Conservation (phyloP, 2,113 vertebrate species). For the Pterocles orientalis region DNA sequence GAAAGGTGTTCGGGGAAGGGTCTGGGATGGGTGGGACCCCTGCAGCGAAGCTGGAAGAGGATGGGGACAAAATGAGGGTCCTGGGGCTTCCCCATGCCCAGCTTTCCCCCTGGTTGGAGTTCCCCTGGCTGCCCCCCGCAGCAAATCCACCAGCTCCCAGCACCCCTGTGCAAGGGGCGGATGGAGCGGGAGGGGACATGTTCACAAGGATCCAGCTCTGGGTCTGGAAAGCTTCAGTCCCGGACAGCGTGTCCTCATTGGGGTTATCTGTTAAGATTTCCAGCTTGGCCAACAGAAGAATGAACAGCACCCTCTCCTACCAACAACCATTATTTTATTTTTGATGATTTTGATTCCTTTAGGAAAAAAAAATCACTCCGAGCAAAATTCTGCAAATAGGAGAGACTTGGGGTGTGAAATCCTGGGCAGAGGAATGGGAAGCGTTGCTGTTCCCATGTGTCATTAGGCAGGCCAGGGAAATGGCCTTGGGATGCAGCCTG, state of each 20-base stretch:
- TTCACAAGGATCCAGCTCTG: neutral
- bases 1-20: neutral
- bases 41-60: neutral
- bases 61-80: neutral
- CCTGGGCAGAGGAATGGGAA: neutral
- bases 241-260: fast-evolving
- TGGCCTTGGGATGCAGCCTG: neutral
- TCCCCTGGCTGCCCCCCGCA: neutral
- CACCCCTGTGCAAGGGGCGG: fast-evolving
- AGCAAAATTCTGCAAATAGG: neutral
- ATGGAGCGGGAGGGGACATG: neutral
- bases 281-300: neutral
- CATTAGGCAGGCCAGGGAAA: neutral
- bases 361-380: neutral
- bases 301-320: neutral
- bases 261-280: neutral
- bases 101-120: neutral
- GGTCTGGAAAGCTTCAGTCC: neutral
- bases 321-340: neutral
- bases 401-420: neutral
- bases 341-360: neutral
- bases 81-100: fast-evolving
- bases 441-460: neutral
- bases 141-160: neutral
- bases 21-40: neutral